Evolutionary conservation across 2,797 vertebrate genomes (phyloP).

Genomic region (Clamator glandarius): DNA sequence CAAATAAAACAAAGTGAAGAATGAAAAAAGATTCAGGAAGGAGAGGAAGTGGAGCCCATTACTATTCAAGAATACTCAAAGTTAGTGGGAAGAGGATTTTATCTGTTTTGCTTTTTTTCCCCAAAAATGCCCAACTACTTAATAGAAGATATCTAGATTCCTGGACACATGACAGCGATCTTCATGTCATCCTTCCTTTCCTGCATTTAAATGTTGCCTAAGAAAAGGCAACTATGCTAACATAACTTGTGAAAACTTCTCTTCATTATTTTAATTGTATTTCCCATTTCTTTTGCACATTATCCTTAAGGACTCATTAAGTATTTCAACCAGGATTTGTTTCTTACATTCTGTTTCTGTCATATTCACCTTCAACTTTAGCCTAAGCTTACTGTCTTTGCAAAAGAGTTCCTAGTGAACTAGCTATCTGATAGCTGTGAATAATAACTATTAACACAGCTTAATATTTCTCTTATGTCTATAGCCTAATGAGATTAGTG

Average conservation of each 20-base stretch:
- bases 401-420: background rate
- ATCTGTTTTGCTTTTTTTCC: background rate
- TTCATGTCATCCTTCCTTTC: background rate
- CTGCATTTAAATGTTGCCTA: background rate
- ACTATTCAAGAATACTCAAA: background rate
- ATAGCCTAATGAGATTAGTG: background rate
- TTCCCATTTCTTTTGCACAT: background rate
- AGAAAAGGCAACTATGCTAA: background rate
- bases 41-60: background rate
- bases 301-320: background rate
- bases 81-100: background rate
- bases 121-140: background rate
- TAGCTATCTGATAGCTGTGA: background rate
- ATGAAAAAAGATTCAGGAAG: background rate
- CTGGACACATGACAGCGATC: background rate
- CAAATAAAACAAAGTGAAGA: background rate
- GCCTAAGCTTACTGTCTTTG: background rate
- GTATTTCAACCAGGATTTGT: background rate
- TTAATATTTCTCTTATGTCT: conserved; percentile 21
- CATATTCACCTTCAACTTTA: background rate
- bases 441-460: background rate
- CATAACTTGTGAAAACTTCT: background rate
- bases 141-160: background rate
- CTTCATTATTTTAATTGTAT: background rate
- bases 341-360: background rate